Base-by-base conservation (phyloP, 2,888 invertebrate species). In the Rhopalosiphum nymphaeae region DNA sequence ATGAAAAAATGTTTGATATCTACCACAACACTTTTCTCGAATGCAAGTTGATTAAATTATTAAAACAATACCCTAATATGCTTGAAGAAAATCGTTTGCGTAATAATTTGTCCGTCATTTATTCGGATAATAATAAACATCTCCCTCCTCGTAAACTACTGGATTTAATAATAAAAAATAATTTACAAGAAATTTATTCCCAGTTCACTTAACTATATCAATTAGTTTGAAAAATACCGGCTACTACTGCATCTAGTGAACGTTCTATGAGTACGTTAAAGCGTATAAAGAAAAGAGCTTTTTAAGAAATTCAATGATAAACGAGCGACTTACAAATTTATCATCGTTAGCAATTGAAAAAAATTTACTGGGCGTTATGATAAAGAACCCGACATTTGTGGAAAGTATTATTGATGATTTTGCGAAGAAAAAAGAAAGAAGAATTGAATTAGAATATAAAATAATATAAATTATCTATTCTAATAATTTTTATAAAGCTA, bases 281-380 rank as follows among this genome's bases (percentile, higher is more conserved):
- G n/a, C n/a, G n/a, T n/a, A n/a, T n/a, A n/a, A n/a, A n/a, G n/a
- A n/a, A 26, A 92, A 92, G 61, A 92, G 11, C 25, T 92, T 86
- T 61, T 42, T 89, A 10, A 86, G 93, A 93, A 93, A 89, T 26
- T 61, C 93, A 44, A 93, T 93, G 89, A 89, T 44, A 9, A 57
- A 93, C 25, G 87, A 93, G 53, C 86, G 93, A 26, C 61, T 93
- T 44, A n/a, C 89, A 67, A 89, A 26, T 89, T 78, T 93, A 67
- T 86, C 89, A 57, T 67, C 61, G 13, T 26, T 88, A 42, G 57
- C 61, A 11, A 56, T 92, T 92, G 92, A 92, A 92, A 94, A 89
- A 89, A 61, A 88, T n/a, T 78, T 93, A 61, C 44, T 89, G 25
- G 53, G 78, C 26, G 53, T 25, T 49, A 89, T 89, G 26, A 21